Evolutionary conservation across 2,888 invertebrate genomes (phyloP).

Genomic region (Meloe dianella): DNA sequence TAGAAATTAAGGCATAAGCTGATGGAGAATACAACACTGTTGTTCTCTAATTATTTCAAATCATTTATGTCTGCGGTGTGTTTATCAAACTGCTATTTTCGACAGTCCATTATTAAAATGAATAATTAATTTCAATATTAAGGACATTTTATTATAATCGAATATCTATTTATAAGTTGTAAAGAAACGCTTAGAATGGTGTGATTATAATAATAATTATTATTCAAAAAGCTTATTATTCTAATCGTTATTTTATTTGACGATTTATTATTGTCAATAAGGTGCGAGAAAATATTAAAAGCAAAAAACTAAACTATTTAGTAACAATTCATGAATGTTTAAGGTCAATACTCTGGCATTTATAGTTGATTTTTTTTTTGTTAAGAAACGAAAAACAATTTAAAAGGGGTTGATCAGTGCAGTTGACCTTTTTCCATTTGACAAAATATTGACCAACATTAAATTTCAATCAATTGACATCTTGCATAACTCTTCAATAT

Average conservation of each 20-base stretch:
- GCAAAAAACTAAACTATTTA: background rate
- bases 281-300: background rate
- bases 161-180: background rate
- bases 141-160: background rate
- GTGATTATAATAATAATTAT: too few species aligned
- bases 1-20: too few species aligned
- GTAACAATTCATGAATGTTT: background rate
- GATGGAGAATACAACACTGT: too few species aligned
- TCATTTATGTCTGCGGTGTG: too few species aligned
- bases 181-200: too few species aligned
- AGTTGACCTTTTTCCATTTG: background rate
- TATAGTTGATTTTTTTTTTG: background rate
- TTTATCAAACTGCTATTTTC: too few species aligned
- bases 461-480: background rate
- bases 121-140: background rate
- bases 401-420: background rate
- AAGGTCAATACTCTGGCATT: slow-evolving; percentile 3
- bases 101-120: background rate
- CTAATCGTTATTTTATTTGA: background rate
- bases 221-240: background rate
- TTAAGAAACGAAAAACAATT: background rate
- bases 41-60: too few species aligned
- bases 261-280: background rate
- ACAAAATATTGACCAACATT: background rate
- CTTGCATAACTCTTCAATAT: background rate